phyloP scores from a whole-genome alignment of 2,888 invertebrate species.

The Synergus japonicus region DNA sequence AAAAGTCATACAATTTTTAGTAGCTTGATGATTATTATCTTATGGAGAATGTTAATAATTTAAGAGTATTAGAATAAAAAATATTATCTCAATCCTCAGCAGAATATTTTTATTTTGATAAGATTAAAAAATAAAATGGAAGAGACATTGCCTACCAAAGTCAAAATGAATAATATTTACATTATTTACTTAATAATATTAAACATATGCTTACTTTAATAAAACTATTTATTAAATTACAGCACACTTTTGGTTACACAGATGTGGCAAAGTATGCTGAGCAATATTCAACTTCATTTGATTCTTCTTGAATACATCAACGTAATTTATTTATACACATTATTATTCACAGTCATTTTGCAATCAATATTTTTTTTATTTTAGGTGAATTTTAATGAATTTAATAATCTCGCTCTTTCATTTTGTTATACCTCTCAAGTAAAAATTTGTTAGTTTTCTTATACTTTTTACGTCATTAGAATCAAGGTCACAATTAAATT shows the following conservation, averaged over 20 bases:
- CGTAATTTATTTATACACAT: not conserved
- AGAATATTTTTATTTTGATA: not conserved
- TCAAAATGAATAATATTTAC: not conserved
- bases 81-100: not conserved
- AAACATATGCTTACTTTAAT: not conserved
- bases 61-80: not conserved
- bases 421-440: constrained; percentile 1
- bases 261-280: not conserved
- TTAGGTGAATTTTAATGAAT: not conserved
- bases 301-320: not conserved
- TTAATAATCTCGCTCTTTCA: not conserved
- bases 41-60: not conserved
- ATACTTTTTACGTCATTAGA: not conserved
- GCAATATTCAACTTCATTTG: not conserved
- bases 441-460: not conserved
- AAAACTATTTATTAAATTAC: not conserved
- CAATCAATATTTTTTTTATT: not conserved
- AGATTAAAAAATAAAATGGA: not conserved
- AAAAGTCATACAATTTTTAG: not conserved
- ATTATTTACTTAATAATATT: not conserved
- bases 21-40: not conserved
- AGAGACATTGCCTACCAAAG: not conserved
- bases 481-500: not conserved
- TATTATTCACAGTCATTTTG: not conserved
- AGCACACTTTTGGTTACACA: not conserved